A percentile compares a stretch with the other conserved stretches of the same genome.
phyloP scores from a whole-genome alignment of 2,113 vertebrate species.

The Tragelaphus scriptus region DNA sequence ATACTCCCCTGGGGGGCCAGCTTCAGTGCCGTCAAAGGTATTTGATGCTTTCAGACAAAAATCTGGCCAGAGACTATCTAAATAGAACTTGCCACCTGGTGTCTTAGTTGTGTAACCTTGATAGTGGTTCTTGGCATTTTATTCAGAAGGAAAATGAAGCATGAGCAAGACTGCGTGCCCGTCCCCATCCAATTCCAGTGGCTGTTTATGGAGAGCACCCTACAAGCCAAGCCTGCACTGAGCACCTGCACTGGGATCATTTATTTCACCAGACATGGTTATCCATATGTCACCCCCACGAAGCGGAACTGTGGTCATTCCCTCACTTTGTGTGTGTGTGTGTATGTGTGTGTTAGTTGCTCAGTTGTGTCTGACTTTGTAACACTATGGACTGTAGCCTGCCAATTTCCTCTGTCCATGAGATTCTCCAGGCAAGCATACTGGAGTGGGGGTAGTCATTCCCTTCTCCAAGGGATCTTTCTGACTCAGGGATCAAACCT shows the following conservation, averaged over 20 bases:
- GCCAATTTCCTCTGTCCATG: not conserved
- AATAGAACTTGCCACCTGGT: not conserved
- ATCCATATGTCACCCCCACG: not conserved
- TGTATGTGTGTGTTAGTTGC: not conserved
- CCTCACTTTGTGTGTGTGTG: not conserved
- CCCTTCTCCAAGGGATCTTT: not conserved
- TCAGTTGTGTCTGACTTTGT: not conserved
- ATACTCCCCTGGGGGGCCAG: rapidly evolving
- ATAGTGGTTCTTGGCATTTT: not conserved
- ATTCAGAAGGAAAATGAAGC: not conserved
- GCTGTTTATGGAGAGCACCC: not conserved
- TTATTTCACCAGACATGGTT: not conserved
- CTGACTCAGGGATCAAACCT: not conserved
- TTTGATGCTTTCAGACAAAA: constrained; percentile 16
- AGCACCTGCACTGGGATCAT: not conserved
- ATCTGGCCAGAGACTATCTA: not conserved
- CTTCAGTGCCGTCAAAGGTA: not conserved
- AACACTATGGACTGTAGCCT: not conserved
- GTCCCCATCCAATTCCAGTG: not conserved
- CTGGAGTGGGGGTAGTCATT: not conserved
- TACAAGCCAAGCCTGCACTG: not conserved
- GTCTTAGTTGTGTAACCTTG: not conserved
- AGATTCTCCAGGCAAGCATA: not conserved
- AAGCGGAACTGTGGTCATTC: not conserved
- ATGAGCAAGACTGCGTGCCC: not conserved